These are phyloP conservation scores for Sapayoa aenigma DNA, from an alignment of 2,113 vertebrate genomes.

Conservation along the genomic window DNA sequence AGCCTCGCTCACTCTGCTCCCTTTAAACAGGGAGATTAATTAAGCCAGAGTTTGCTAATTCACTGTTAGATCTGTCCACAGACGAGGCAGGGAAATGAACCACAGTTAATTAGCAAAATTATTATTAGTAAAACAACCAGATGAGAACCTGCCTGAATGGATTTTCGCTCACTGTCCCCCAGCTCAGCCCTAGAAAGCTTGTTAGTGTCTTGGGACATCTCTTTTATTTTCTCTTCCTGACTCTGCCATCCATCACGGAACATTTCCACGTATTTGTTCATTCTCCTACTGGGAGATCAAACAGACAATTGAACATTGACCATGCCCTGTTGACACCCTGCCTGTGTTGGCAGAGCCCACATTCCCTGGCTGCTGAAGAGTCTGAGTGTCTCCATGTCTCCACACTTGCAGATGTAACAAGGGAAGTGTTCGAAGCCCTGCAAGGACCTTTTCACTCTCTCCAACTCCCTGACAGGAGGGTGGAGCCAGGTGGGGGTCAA, in stretches of 20 bases:
- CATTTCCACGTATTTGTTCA: neutral
- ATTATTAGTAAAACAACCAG: neutral
- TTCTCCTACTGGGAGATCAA: neutral
- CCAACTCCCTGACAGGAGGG: neutral
- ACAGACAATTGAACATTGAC: neutral
- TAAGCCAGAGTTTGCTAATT: neutral
- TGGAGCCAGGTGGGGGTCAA: neutral
- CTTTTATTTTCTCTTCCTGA: neutral
- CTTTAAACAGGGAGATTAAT: slow-evolving; percentile 3
- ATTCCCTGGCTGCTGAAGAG: neutral
- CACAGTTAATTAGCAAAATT: slow-evolving; percentile 20
- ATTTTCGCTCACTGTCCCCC: neutral
- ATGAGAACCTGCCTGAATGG: neutral
- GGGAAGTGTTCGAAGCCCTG: neutral
- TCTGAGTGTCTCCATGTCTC: neutral
- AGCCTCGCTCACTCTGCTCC: neutral
- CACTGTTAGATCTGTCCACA: neutral
- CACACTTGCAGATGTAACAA: accelerated
- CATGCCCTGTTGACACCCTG: neutral
- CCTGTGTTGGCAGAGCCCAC: neutral
- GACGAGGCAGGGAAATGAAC: neutral
- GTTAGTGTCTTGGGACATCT: neutral
- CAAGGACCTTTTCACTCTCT: neutral
- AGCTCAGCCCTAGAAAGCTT: neutral
- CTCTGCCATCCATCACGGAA: neutral